Evolutionary conservation across 2,888 invertebrate species (phyloP), one percentile per base, ranked within the genome.

Genomic region (Drosophila peninsularis): DNA sequence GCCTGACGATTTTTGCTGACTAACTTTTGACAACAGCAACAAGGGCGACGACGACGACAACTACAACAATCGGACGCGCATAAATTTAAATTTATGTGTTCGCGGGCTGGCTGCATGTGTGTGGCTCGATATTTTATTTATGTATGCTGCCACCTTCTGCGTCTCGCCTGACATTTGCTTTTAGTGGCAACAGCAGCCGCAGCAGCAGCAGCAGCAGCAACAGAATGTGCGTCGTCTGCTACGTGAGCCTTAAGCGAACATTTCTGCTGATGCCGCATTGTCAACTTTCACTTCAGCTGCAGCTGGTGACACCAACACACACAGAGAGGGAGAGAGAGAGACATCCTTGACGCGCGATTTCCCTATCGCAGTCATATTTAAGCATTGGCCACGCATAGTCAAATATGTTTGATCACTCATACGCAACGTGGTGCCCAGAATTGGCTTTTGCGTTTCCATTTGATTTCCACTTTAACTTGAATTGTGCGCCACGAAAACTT

Each of bases 241-340:
- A 84, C 83, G 83, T 83, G 83, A 70, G 85, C 69, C 69, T 72
- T 70, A 71, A 70, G 69, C 70, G 67, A 75, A 68, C 73, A 70
- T 67, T 85, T 88, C 27, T 88, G 85, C 85, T 89, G 88, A 89
- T 70, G 71, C 60, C 67, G 75, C 80, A 64, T 78, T 88, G 86
- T 89, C 89, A 89, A 86, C 89, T 85, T 86, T 86, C 78, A 76
- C 89, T 86, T 89, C 78, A 76, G 72, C 76, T 89, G 80, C 89
- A 83, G 88, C 84, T 86, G 84, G 68, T 60, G 78, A 64, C 82
- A 80, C 49, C 19, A 52, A 56, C 52, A 42, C 13, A 32, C 21
- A 52, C 14, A 44, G 4, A 17, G 10, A 30, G 5, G 17, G 14
- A 10, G 19, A 32, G 19, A 30, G 30, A 30, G 30, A 30, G 17